These are phyloP conservation scores for Melanargia galathea DNA, from an alignment of 2,888 invertebrate species.

Conservation along the genomic window DNA sequence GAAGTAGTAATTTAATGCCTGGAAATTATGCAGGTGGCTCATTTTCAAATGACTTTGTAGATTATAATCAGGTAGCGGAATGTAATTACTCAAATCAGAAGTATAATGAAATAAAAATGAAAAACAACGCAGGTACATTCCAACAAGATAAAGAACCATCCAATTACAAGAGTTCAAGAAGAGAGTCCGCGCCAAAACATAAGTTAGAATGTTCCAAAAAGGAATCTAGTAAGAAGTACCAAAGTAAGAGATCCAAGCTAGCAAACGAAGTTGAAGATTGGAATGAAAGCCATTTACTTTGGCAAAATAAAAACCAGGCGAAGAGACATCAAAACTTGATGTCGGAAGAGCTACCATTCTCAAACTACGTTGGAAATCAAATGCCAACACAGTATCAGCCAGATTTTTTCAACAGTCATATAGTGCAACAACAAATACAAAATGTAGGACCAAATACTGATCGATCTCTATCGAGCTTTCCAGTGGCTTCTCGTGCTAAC, in stretches of 20 bases:
- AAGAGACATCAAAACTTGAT: conserved; percentile 67
- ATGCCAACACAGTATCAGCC: conserved; percentile 72
- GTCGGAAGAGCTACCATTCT: conserved; percentile 67
- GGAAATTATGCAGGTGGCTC: conserved; percentile 68
- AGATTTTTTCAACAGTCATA: conserved; percentile 71
- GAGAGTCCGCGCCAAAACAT: conserved; percentile 72
- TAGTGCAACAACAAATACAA: conserved; percentile 71
- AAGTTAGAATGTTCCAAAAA: conserved; percentile 78
- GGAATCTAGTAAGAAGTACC: conserved; percentile 71
- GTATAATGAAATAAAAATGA: conserved; percentile 73
- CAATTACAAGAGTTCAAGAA: conserved; percentile 62
- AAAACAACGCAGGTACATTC: conserved; percentile 61
- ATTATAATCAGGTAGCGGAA: conserved; percentile 71
- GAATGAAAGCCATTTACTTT: conserved; percentile 66
- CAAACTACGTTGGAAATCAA: conserved; percentile 72
- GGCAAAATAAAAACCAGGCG: conserved; percentile 68
- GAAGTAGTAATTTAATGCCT: conserved; percentile 68
- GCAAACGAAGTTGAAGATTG: conserved; percentile 69
- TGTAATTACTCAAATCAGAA: conserved; percentile 74
- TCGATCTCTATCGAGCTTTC: conserved; percentile 64
- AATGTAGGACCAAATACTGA: conserved; percentile 64
- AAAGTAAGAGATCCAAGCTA: conserved; percentile 67
- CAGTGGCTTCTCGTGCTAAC: conserved; percentile 83
- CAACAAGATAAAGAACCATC: conserved; percentile 64
- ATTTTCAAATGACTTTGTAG: conserved; percentile 70